A percentile compares a stretch with the other conserved stretches of the same genome.
These are phyloP conservation scores for Cryptophagus acutangulus DNA, from an alignment of 2,888 invertebrate species.

Conservation along the genomic window DNA sequence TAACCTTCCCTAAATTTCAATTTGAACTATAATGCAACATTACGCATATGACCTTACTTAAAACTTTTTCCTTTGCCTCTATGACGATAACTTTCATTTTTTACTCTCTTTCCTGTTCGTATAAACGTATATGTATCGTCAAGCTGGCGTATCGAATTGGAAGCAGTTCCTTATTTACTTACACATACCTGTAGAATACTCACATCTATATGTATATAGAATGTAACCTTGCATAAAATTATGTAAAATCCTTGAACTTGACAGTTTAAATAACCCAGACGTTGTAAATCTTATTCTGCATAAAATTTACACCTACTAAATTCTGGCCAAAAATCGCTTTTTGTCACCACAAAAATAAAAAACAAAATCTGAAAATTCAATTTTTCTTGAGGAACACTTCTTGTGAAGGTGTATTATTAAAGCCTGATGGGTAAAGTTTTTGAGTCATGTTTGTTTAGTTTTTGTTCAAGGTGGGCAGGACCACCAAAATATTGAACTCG, in stretches of 20 bases:
- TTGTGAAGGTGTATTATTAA: no score
- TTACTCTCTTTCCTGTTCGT: conserved; percentile 7
- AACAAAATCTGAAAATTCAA: no score
- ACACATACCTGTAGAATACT: conserved; percentile 4
- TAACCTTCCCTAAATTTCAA: conserved; percentile 4
- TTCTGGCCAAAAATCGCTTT: no score
- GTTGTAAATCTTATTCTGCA: neutral
- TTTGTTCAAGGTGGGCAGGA: no score
- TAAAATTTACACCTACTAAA: no score
- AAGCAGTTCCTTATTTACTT: conserved; percentile 16
- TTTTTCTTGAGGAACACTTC: no score
- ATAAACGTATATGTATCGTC: conserved; percentile 9
- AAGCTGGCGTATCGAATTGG: conserved; percentile 7
- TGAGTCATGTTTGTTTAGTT: no score
- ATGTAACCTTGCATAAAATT: conserved; percentile 22
- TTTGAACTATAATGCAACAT: neutral
- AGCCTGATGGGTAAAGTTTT: no score
- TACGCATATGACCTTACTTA: conserved; percentile 22
- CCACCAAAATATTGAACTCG: no score
- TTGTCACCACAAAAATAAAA: no score
- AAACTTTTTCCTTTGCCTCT: conserved; percentile 23
- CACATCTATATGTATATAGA: conserved; percentile 10
- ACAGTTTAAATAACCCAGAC: conserved; percentile 3
- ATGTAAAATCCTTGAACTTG: conserved; percentile 25
- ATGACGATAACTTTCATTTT: conserved; percentile 27